Evolutionary conservation across 2,888 invertebrate species (phyloP).

Genomic region (Cephus spinipes): DNA sequence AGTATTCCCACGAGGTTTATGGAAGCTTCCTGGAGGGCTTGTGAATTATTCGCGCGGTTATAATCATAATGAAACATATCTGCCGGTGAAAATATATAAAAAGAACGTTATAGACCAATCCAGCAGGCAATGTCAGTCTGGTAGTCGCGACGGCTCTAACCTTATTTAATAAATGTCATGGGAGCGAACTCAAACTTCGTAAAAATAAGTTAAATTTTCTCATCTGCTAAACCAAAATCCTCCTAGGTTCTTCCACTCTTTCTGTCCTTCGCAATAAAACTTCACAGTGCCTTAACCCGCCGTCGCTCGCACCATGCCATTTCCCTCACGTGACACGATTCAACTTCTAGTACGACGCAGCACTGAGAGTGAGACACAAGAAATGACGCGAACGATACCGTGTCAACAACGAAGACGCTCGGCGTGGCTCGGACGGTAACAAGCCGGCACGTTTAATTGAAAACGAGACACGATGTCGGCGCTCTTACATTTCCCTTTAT

Average conservation of each 20-base stretch:
- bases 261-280: no score
- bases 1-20: neutral
- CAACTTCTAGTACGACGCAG: no score
- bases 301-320: no score
- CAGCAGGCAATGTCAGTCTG: neutral
- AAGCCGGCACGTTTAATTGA: neutral
- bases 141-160: neutral
- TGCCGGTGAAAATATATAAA: neutral
- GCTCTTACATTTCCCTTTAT: neutral
- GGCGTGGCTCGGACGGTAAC: neutral
- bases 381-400: no score
- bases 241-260: no score
- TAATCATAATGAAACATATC: neutral
- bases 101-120: neutral
- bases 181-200: neutral
- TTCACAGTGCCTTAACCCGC: no score
- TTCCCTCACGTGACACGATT: no score
- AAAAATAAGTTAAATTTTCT: neutral
- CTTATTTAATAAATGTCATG: neutral
- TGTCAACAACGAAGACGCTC: neutral
- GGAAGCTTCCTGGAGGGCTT: neutral
- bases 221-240: neutral
- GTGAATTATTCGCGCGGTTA: neutral
- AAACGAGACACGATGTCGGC: neutral
- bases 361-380: no score